Percentiles rank a stretch among this genome's conserved stretches.
Conservation (phyloP, 2,888 invertebrate species). For the Tachina lurida region DNA sequence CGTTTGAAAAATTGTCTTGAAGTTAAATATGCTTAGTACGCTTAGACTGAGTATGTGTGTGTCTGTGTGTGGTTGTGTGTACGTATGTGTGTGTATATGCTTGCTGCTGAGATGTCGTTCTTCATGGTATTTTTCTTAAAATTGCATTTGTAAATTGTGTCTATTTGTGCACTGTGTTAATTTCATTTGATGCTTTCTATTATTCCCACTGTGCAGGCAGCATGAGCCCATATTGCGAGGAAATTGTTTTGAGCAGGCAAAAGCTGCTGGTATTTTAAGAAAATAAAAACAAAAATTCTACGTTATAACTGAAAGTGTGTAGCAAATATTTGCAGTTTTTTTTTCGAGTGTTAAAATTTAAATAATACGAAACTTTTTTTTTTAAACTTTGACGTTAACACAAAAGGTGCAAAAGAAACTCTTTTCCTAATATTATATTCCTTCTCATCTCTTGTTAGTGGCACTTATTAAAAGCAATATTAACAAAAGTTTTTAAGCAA, state of each 20-base stretch:
- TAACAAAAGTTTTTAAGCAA: slow-evolving; percentile 34
- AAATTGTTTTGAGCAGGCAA: neutral
- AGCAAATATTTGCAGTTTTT: neutral
- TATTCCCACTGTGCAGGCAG: slow-evolving; percentile 7
- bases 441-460: neutral
- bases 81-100: no score
- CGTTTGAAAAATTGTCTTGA: no score
- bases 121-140: neutral
- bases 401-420: neutral
- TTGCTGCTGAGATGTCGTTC: neutral
- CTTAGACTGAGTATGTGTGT: no score
- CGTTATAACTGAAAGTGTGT: neutral
- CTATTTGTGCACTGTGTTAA: slow-evolving; percentile 8
- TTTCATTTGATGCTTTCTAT: slow-evolving; percentile 13
- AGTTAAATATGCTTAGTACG: no score
- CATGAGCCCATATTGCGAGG: slow-evolving; percentile 6
- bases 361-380: neutral
- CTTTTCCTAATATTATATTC: neutral
- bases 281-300: neutral
- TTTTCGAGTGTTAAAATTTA: slow-evolving; percentile 17
- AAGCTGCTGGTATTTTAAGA: neutral
- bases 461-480: neutral
- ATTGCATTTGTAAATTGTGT: neutral
- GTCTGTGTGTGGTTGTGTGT: no score
- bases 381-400: neutral